Base-by-base conservation (phyloP, 2,797 vertebrate genomes). In the Malacoraja senta region DNA sequence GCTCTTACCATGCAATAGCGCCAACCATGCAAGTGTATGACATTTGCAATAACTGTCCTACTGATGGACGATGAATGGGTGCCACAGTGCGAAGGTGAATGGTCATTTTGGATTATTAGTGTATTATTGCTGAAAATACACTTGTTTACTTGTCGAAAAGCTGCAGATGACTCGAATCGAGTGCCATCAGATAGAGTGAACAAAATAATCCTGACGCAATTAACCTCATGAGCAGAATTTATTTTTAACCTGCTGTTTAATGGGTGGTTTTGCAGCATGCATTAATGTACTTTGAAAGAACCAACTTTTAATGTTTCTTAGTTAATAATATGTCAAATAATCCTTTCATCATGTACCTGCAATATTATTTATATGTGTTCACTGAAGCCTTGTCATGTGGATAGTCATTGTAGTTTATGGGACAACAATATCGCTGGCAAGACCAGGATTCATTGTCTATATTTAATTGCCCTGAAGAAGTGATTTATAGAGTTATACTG, bases 51-150 rank as follows among this genome's bases (percentile, higher is more conserved):
- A 88, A 32, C 84, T 13, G 32, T 65, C 35, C 35, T 88, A 68
- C 84, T 88, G 68, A 88, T 88, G 84, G 84, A 88, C 8, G 61
- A 88, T 63, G 68, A 88, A 88, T 88, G 63, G 84, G 63, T 63
- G 21, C n/a, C n/a, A 68, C 8, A n/a, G 84, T 88, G 84, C 61
- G 35, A 35, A 32, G n/a, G n/a, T 35, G 84, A 88, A 88, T 17
- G 84, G 84, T 88, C 84, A 68, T 10, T 8, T 88, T 68, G 68
- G n/a, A 68, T 68, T 68, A 21, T 76, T 58, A 53, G 71, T 38
- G 68, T 76, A 91, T 74, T 91, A 15, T 21, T 74, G 38, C 35
- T 74, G 35, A 74, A 72, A 76, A 53, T 76, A 29, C 26, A 74
- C 71, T 61, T 26, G 53, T 86, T 76, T 53, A 74, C 38, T 58